Evolutionary conservation across 2,888 invertebrate species (phyloP).

Genomic region (Drosophila kanekoi): DNA sequence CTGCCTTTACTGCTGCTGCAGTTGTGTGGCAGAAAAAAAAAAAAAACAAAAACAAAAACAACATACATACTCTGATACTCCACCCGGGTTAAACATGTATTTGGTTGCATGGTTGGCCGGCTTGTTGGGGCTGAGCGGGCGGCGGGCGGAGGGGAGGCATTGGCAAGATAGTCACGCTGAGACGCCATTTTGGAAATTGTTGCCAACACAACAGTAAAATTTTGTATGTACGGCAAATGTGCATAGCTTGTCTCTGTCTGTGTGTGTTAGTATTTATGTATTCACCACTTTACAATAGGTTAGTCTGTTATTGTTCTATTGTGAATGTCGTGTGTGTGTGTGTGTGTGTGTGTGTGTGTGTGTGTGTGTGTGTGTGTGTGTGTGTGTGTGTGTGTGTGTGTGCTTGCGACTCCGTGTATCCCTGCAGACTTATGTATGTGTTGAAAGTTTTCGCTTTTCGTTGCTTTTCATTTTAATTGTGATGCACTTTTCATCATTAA

Average conservation of each 20-base stretch:
- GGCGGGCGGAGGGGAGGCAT: neutral
- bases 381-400: constrained; percentile 13
- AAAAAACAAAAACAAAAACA: constrained; percentile 23
- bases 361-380: constrained; percentile 15
- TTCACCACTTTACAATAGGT: constrained; percentile 76
- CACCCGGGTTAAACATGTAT: constrained; percentile 25
- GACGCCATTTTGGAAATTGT: constrained; percentile 61
- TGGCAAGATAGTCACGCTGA: constrained; percentile 37
- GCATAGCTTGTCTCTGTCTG: constrained; percentile 19
- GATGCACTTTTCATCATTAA: constrained; percentile 36
- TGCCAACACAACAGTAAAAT: constrained; percentile 40
- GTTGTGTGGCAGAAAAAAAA: constrained; percentile 41
- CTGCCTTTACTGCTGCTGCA: constrained; percentile 13
- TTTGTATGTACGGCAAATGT: constrained; percentile 26
- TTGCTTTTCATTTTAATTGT: constrained; percentile 74
- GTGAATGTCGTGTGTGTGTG: constrained; percentile 12
- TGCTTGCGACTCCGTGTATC: constrained; percentile 1
- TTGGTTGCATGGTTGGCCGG: constrained; percentile 26
- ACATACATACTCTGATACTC: constrained; percentile 29
- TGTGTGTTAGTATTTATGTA: constrained; percentile 14
- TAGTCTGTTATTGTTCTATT: constrained; percentile 76
- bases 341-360: constrained; percentile 11
- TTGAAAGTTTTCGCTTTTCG: constrained; percentile 75
- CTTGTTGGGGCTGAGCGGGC: neutral
- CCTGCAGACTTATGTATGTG: constrained; percentile 41